Base-by-base conservation (phyloP, 2,888 invertebrate genomes). In the Xiphydria camelus region DNA sequence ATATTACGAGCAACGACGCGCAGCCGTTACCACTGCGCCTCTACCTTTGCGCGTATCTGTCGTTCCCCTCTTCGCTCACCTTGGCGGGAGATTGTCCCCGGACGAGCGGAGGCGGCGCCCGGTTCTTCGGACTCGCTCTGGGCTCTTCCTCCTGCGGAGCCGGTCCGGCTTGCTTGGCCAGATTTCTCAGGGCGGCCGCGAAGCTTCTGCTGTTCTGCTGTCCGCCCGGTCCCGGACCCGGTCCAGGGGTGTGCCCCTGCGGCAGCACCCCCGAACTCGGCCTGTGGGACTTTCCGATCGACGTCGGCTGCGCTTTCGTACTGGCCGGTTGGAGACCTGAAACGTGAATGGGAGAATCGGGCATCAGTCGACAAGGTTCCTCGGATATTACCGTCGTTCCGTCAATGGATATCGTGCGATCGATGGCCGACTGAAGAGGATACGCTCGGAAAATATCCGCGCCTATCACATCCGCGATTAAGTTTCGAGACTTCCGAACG, bases 161-260 rank as follows among this genome's bases (percentile, higher is more conserved):
- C 59, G 87, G 89, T 47, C 89, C 90, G 15, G 92, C 93, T 76
- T 94, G 94, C 78, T 94, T 93, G 53, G 94, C 94, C 58, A 94
- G 82, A 73, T 90, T 91, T 47, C 94, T 83, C 40, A 95, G 80
- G 17, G 94, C 94, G 34, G 94, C 93, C 40, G 94, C 94, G 80
- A 94, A 94, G 47, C 93, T 92, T 37, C 77, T 64, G 51, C 72
- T 73, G 46, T 67, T 73, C 48, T 67, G 75, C 53, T 64, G 73
- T 37, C 72, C 65, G 53, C 77, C 78, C 22, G 78, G 77, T 45
- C 77, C 76, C 25, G 78, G 77, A 38, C 77, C 77, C 14, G 77
- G 73, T 25, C 58, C 58, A 26, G 73, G 66, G 40, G 72, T 70
- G 46, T 73, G 73, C 58, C 71, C 67, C 61, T 73, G 72, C 54